These are phyloP conservation scores for Drosophila teissieri DNA, from an alignment of 1,140 invertebrate genomes.

Conservation along the genomic window DNA sequence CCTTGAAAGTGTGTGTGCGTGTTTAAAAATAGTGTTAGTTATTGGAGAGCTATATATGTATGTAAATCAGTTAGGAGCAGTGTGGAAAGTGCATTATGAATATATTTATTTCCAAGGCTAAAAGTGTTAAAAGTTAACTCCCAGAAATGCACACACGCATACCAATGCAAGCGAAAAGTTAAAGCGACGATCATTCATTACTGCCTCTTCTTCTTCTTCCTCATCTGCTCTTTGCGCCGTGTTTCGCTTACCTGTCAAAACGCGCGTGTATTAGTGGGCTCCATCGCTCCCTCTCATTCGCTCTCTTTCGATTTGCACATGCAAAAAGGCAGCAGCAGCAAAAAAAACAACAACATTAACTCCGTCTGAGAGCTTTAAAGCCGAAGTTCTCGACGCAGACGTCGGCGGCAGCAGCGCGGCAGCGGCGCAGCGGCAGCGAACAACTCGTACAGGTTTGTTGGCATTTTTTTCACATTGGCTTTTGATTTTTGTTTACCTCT, in stretches of 20 bases:
- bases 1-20: slow-evolving; percentile 6
- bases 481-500: slow-evolving; percentile 49
- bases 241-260: slow-evolving; percentile 68
- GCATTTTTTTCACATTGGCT: slow-evolving; percentile 49
- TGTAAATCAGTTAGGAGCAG: not conserved
- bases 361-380: slow-evolving; percentile 57
- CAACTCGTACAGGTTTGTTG: slow-evolving; percentile 58
- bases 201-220: slow-evolving; percentile 45
- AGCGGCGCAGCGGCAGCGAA: slow-evolving; percentile 31
- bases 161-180: slow-evolving; percentile 23
- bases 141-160: slow-evolving; percentile 26
- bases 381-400: slow-evolving; percentile 63
- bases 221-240: slow-evolving; percentile 44
- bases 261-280: slow-evolving; percentile 33
- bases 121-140: slow-evolving; percentile 25
- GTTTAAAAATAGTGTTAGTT: slow-evolving; percentile 1
- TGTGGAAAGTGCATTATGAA: slow-evolving; percentile 15
- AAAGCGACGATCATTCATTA: slow-evolving; percentile 73
- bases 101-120: not conserved
- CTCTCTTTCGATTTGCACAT: slow-evolving; percentile 28
- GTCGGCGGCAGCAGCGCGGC: slow-evolving; percentile 23
- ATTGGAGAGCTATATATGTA: not conserved
- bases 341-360: slow-evolving; percentile 24
- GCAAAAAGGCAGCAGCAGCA: slow-evolving; percentile 45
- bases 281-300: slow-evolving; percentile 17